Conservation (phyloP, 2,113 vertebrate genomes). For the Machaerirhynchus nigripectus region DNA sequence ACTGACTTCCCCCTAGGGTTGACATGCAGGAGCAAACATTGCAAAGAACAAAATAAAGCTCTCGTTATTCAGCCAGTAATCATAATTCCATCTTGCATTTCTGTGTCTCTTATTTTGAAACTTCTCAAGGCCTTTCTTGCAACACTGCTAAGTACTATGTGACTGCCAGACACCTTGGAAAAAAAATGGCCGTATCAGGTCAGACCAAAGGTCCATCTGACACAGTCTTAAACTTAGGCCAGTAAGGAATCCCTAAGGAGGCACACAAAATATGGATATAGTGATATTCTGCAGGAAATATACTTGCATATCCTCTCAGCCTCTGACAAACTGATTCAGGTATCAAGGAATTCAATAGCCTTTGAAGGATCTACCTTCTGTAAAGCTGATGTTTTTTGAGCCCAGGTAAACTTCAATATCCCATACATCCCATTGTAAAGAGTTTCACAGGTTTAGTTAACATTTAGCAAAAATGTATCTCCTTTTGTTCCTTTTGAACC, state of each 20-base stretch:
- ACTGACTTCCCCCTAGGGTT: slow-evolving; percentile 51
- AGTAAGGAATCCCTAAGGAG: neutral
- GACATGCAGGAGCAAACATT: slow-evolving; percentile 41
- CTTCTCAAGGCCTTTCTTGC: slow-evolving; percentile 3
- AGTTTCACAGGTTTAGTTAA: neutral
- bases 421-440: neutral
- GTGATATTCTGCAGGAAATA: neutral
- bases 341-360: neutral
- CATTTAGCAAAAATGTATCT: neutral
- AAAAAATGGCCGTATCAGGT: neutral
- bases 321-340: neutral
- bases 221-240: neutral
- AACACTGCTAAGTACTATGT: neutral
- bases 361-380: neutral
- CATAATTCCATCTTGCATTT: slow-evolving; percentile 18
- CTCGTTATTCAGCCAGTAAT: slow-evolving; percentile 2
- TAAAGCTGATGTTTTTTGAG: neutral
- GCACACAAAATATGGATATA: neutral
- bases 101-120: slow-evolving; percentile 44
- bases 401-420: neutral
- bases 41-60: slow-evolving; percentile 31
- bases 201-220: neutral
- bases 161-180: slow-evolving; percentile 15
- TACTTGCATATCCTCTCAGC: neutral
- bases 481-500: neutral